Percentiles rank a stretch among this genome's conserved stretches.
phyloP scores from a whole-genome alignment of 2,888 invertebrate genomes.

The Hypselothyrea guttata region DNA sequence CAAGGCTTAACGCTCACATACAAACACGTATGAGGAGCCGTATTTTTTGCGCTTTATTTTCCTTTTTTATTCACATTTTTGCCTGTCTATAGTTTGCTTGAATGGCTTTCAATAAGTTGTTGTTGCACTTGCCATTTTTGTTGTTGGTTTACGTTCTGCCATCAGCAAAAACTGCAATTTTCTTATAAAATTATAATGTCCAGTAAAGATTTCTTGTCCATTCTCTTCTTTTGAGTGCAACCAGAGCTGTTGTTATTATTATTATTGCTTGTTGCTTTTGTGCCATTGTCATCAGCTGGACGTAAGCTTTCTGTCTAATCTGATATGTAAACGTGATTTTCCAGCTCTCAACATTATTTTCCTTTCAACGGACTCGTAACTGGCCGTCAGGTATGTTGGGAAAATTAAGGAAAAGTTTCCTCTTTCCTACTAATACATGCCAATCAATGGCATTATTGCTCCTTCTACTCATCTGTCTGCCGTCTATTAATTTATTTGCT shows the following conservation, averaged over 20 bases:
- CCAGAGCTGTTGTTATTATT: conserved; percentile 13
- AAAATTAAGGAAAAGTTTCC: conserved; percentile 49
- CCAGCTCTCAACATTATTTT: conserved; percentile 48
- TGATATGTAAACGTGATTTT: conserved; percentile 67
- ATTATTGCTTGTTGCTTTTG: conserved; percentile 25
- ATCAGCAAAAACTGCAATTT: conserved; percentile 62
- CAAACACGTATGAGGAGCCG: conserved; percentile 5
- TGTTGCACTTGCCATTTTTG: conserved; percentile 18
- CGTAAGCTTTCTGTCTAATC: conserved; percentile 38
- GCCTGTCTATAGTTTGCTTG: conserved; percentile 40
- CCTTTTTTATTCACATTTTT: conserved; percentile 14
- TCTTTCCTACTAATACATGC: no score
- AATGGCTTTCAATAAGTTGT: conserved; percentile 50
- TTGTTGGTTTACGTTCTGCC: conserved; percentile 17
- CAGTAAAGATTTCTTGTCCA: conserved; percentile 47
- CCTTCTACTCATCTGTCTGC: background rate
- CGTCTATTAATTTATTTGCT: conserved; percentile 56
- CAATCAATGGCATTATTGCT: background rate
- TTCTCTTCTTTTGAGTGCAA: conserved; percentile 41
- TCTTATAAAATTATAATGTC: conserved; percentile 74
- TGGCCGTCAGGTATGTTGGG: conserved; percentile 41
- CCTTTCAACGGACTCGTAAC: conserved; percentile 1
- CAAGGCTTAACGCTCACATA: conserved; percentile 24
- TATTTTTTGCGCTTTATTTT: conserved; percentile 17
- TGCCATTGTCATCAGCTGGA: conserved; percentile 4